Conservation (phyloP, 2,888 invertebrate genomes). For the Disparrhopalites patrizii region DNA sequence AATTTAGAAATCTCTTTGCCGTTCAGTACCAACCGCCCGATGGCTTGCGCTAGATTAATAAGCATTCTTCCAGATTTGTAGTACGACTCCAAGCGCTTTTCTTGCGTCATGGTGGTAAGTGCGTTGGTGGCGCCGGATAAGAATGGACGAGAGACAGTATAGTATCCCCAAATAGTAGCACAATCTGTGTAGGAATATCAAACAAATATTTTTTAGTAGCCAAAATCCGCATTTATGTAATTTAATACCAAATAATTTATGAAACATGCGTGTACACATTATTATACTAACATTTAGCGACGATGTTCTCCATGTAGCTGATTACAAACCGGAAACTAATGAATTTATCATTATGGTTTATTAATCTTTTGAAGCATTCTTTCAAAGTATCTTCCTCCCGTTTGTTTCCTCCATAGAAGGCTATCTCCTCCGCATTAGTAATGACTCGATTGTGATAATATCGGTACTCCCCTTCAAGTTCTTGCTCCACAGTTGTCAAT, state of each 20-base stretch:
- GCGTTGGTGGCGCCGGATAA: slow-evolving; percentile 67
- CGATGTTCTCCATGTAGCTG: slow-evolving; percentile 92
- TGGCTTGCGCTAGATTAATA: slow-evolving; percentile 93
- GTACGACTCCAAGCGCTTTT: slow-evolving; percentile 80
- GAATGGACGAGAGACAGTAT: slow-evolving; percentile 92
- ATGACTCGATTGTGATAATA: slow-evolving; percentile 95
- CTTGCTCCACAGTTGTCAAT: slow-evolving; percentile 90
- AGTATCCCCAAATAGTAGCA: slow-evolving; percentile 94
- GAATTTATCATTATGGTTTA: slow-evolving; percentile 47
- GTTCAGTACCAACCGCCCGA: slow-evolving; percentile 89
- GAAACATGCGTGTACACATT: not conserved
- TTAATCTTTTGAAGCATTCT: slow-evolving; percentile 82
- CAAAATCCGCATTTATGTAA: not conserved
- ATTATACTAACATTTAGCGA: slow-evolving; percentile 81
- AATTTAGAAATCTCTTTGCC: slow-evolving; percentile 90
- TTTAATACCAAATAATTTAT: not conserved
- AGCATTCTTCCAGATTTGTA: slow-evolving; percentile 96
- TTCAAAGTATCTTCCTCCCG: slow-evolving; percentile 83
- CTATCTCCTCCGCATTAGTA: slow-evolving; percentile 91
- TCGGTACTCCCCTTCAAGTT: slow-evolving; percentile 96
- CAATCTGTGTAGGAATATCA: slow-evolving; percentile 62
- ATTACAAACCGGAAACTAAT: slow-evolving; percentile 72
- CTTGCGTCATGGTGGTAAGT: slow-evolving; percentile 64
- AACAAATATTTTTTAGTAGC: not conserved
- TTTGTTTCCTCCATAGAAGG: slow-evolving; percentile 60